Base-by-base conservation (phyloP, 1,140 invertebrate species). In the Chelonus insularis region DNA sequence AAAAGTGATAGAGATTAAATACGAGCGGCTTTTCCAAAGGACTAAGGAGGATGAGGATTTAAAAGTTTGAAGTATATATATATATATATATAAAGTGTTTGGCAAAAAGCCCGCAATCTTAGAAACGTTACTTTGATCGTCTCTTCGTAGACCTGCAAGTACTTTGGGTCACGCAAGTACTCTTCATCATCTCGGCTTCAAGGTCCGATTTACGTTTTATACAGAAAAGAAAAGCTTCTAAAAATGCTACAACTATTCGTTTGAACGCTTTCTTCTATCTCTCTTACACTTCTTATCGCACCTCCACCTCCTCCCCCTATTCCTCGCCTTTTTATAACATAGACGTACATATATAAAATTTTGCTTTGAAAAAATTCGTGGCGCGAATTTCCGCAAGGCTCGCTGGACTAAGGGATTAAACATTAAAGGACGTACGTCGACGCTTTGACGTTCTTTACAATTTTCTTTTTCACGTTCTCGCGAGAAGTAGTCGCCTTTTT, bases 371-470 rank as follows among this genome's bases (percentile, higher is more conserved):
- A 3, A 18, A 43, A 16, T 43, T 16, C 14, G 41, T 14, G 14
- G 41, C 16, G 18, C 14, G 8, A 43, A 43, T 43, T 43, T 43
- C 4, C 18, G 12, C 14, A 43, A 43, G 16, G 41, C 41, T 43
- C 41, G 41, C 41, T 43, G 14, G 41, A 43, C 41, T 43, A 43
- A 43, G 14, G 1, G 14, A 43, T 43, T 43, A 43, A 43, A 43
- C 14, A 20, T 43, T 20, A 43, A 43, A 43, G 41, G 12, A 43
- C 41, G 41, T 43, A 39, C 36, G 36, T 39, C 36, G 18, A 43
- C 41, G 41, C 41, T 43, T 43, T 20, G 41, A 43, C 16, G 41
- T 43, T 18, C 12, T 18, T 18, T 43, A 43, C 2, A 43, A 43
- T 14, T 7, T 7, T 43, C 16, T 18, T 43, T 43, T 43, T 18